Base-by-base conservation (phyloP, 1,140 invertebrate genomes). In the Lordiphosa stackelbergi region DNA sequence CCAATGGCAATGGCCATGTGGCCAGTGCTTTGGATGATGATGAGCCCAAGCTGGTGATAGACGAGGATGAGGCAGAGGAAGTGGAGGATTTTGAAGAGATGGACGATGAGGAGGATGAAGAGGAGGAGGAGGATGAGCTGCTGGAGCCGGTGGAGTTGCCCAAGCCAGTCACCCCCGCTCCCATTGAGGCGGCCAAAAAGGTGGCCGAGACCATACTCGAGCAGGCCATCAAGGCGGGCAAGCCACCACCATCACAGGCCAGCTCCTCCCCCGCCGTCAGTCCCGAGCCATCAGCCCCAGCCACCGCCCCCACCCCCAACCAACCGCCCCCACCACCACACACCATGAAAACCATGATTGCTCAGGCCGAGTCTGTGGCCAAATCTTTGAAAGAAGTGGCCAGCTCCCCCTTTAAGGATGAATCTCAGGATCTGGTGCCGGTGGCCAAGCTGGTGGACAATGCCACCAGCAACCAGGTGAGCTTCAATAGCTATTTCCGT, bases 391-490 rank as follows among this genome's bases (percentile, higher is more conserved):
- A 87, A 9, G 84, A 87, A 12, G 85, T 87, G 24, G 85, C 85
- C 47, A 87, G 85, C 10, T 87, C 85, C 1, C 73, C 85, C 6
- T 87, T 87, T 41, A 87, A 85, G 53, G 89, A 90, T 46, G 89
- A 90, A 53, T 85, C 86, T 6, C 88, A 89, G 3, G 94, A 95
- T 84, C 88, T 95, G 34, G 94, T 93, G 1, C 93, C 93, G 34
- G 93, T 95, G 0, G 93, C 94, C 0, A 92, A 93, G 37, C 88
- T 94, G 4, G 88, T 95, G 51, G 95, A 95, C 58, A 96, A 95
- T 66, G 93, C 93, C 1, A 94, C 93, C 8, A 91, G 91, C 11
- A 92, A 94, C 42, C 68, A 73, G 54, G 92, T 90, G 55, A 87
- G 88, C 11, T 90, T 91, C 65, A 92, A 85, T 88, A 91, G 83